Percentiles rank a stretch among this genome's conserved stretches.
Evolutionary conservation across 2,113 vertebrate species (phyloP).

Genomic region (Lycaon pictus): DNA sequence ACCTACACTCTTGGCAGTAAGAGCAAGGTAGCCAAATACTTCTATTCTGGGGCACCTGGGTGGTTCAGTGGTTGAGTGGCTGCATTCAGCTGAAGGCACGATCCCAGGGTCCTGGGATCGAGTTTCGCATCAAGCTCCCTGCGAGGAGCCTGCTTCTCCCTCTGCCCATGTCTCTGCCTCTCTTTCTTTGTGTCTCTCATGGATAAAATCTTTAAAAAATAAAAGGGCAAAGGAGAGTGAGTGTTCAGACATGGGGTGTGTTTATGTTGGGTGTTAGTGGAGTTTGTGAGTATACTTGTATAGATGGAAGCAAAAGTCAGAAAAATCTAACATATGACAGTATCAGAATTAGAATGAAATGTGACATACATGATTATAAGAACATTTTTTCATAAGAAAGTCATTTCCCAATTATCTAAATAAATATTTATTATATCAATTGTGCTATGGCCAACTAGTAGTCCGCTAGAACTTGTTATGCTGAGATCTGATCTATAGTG

Average conservation of each 20-base stretch:
- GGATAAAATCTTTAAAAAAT: too few relatives aligned
- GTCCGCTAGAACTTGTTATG: not conserved
- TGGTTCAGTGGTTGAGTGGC: too few relatives aligned
- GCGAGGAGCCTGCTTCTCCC: too few relatives aligned
- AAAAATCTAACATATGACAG: not conserved
- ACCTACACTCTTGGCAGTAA: conserved; percentile 78
- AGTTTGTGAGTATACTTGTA: not conserved
- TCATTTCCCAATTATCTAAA: not conserved
- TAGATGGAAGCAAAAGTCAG: not conserved
- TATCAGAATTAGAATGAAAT: conserved; percentile 8
- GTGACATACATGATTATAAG: not conserved
- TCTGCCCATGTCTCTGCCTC: too few relatives aligned
- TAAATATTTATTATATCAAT: not conserved
- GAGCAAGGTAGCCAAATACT: conserved; percentile 81
- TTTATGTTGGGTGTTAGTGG: not conserved
- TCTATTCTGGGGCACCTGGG: conserved; percentile 8
- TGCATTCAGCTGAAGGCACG: too few relatives aligned
- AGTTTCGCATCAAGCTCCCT: too few relatives aligned
- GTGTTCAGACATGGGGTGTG: not conserved
- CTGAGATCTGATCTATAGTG: not conserved
- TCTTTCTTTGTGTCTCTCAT: too few relatives aligned
- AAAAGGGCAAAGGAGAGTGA: not conserved
- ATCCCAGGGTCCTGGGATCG: too few relatives aligned
- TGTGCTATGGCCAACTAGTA: not conserved
- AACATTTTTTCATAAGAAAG: not conserved